phyloP scores from a whole-genome alignment of 2,888 invertebrate genomes.

The Anagyrus pseudococci region DNA sequence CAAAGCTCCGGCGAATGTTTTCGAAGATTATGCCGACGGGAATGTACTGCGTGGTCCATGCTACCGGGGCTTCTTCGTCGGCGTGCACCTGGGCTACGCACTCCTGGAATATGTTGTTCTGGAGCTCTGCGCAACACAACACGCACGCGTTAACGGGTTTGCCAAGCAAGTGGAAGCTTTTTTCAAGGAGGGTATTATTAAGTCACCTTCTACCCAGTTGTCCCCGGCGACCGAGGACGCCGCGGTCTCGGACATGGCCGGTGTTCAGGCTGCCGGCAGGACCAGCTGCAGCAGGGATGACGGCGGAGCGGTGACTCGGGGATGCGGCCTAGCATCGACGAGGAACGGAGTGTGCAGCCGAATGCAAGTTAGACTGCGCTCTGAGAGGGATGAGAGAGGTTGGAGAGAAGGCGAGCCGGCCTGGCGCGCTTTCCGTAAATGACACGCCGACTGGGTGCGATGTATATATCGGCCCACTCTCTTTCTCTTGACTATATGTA shows the following conservation, averaged over 20 bases:
- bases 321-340: no score
- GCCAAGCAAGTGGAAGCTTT: no score
- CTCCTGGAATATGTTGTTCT: constrained; percentile 34
- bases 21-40: constrained; percentile 22
- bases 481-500: no score
- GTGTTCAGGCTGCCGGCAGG: background rate
- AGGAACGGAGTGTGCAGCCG: no score
- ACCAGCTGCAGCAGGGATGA: background rate
- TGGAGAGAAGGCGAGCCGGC: no score
- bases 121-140: constrained; percentile 23
- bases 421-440: no score
- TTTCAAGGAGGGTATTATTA: background rate
- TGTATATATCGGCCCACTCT: no score
- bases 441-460: no score
- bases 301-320: no score
- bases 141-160: no score
- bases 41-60: background rate
- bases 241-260: constrained; percentile 21
- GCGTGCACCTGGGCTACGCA: constrained; percentile 6
- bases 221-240: background rate
- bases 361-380: no score
- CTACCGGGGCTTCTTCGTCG: background rate
- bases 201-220: constrained; percentile 32
- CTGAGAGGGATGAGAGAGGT: no score
- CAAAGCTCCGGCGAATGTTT: constrained; percentile 19